These are phyloP conservation scores for Trididemnum clinides DNA, from an alignment of 23 tunicate genomes.

Conservation along the genomic window DNA sequence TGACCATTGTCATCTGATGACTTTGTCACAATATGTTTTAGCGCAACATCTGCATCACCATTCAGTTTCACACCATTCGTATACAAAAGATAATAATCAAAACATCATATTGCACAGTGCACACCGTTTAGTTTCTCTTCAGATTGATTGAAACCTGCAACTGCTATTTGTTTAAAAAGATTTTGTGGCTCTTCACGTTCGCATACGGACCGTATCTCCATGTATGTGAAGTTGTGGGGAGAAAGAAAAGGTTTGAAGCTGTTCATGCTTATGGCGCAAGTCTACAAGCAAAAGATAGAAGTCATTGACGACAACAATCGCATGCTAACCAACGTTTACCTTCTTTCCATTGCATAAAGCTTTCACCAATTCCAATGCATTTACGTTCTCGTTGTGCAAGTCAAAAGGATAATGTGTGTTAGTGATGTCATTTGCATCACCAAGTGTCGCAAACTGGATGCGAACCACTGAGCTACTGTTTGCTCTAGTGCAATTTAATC, in stretches of 20 bases:
- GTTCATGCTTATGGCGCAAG: background rate
- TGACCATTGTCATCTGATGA: too few relatives aligned
- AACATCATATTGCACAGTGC: too few relatives aligned
- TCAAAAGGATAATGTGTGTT: background rate
- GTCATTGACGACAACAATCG: background rate
- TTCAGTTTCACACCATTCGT: too few relatives aligned
- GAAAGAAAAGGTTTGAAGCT: background rate
- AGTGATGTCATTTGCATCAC: background rate
- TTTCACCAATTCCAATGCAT: background rate
- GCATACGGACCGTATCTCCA: constrained; percentile 44
- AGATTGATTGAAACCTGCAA: too few relatives aligned
- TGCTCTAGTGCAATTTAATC: background rate
- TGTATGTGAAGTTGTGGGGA: background rate
- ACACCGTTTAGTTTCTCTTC: too few relatives aligned
- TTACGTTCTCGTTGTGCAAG: background rate
- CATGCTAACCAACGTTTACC: background rate
- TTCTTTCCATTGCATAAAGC: constrained; percentile 28
- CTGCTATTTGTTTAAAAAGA: background rate
- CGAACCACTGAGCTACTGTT: background rate
- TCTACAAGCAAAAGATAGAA: background rate
- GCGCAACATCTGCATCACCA: too few relatives aligned
- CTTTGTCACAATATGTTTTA: too few relatives aligned
- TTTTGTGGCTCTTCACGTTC: background rate
- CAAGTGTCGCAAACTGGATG: constrained; percentile 13
- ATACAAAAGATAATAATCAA: too few relatives aligned